phyloP scores from a whole-genome alignment of 2,797 vertebrate species.

The Tolypeutes matacus region DNA sequence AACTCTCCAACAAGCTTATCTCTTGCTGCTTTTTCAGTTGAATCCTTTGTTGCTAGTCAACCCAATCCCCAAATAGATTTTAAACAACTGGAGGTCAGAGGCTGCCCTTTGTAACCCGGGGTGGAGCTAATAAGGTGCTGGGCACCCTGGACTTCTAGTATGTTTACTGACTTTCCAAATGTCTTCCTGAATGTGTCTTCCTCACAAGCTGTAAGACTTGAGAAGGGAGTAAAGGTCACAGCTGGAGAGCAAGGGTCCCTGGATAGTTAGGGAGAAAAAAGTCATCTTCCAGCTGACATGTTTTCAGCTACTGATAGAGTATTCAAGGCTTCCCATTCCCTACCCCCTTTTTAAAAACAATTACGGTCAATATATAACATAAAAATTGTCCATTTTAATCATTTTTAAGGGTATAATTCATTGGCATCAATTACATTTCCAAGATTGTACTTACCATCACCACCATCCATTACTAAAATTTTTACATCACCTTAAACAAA shows the following conservation, averaged over 20 bases:
- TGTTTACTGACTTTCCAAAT: slow-evolving; percentile 25
- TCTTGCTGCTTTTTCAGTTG: not conserved
- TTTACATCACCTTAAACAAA: too few relatives aligned
- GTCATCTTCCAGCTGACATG: too few relatives aligned
- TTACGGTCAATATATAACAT: not conserved
- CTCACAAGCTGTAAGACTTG: not conserved
- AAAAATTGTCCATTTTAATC: too few relatives aligned
- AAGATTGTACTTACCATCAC: too few relatives aligned
- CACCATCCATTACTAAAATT: too few relatives aligned
- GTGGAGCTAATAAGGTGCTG: not conserved
- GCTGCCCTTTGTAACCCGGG: not conserved
- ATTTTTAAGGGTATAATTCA: too few relatives aligned
- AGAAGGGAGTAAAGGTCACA: slow-evolving; percentile 23
- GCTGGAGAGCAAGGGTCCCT: not conserved
- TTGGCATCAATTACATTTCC: too few relatives aligned
- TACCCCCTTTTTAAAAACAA: not conserved
- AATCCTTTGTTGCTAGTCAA: not conserved
- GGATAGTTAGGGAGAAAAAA: not conserved
- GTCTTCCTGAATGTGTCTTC: slow-evolving; percentile 18
- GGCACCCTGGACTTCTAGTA: not conserved
- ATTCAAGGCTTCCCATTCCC: not conserved
- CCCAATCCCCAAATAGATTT: not conserved
- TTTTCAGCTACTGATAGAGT: not conserved
- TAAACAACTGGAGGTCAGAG: slow-evolving; percentile 21
- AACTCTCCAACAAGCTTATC: not conserved